Conservation (phyloP, 2,797 vertebrate genomes). For the Arrhamphus sclerolepis region DNA sequence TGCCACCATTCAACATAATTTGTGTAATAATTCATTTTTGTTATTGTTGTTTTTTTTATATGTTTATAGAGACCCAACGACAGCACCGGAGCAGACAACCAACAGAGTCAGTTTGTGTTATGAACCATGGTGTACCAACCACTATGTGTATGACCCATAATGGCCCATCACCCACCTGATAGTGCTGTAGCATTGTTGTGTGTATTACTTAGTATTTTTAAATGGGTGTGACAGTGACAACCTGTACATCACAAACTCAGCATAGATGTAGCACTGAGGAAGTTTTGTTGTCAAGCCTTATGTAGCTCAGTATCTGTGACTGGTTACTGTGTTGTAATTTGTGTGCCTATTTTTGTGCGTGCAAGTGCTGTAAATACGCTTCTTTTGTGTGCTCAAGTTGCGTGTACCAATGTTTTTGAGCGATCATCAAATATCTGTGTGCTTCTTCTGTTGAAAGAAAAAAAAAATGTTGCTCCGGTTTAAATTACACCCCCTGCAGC, state of each 20-base stretch:
- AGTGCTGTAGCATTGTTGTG: slow-evolving; percentile 77
- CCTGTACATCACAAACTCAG: slow-evolving; percentile 81
- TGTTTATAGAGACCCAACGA: slow-evolving; percentile 86
- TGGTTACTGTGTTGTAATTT: slow-evolving; percentile 82
- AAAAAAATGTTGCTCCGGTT: slow-evolving; percentile 74
- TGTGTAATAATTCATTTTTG: slow-evolving; percentile 90
- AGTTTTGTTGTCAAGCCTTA: slow-evolving; percentile 82
- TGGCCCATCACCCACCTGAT: slow-evolving; percentile 84
- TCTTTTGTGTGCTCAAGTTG: slow-evolving; percentile 75
- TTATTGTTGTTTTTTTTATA: slow-evolving; percentile 89
- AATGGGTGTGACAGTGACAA: slow-evolving; percentile 79
- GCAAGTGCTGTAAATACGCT: slow-evolving; percentile 83
- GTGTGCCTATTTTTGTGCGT: slow-evolving; percentile 78
- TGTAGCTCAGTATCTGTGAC: slow-evolving; percentile 83
- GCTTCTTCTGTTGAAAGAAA: slow-evolving; percentile 69
- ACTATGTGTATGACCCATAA: slow-evolving; percentile 88
- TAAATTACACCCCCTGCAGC: slow-evolving; percentile 29
- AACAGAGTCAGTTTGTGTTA: slow-evolving; percentile 88
- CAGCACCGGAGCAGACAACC: slow-evolving; percentile 85
- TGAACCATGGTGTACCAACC: slow-evolving; percentile 89
- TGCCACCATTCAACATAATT: slow-evolving; percentile 73
- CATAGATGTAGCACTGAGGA: slow-evolving; percentile 84
- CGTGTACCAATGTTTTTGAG: slow-evolving; percentile 77
- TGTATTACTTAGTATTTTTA: slow-evolving; percentile 78
- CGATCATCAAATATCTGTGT: slow-evolving; percentile 77